Percentiles rank a stretch among this genome's conserved stretches.
Evolutionary conservation across 2,113 vertebrate species (phyloP).

Genomic region (Circaetus gallicus): DNA sequence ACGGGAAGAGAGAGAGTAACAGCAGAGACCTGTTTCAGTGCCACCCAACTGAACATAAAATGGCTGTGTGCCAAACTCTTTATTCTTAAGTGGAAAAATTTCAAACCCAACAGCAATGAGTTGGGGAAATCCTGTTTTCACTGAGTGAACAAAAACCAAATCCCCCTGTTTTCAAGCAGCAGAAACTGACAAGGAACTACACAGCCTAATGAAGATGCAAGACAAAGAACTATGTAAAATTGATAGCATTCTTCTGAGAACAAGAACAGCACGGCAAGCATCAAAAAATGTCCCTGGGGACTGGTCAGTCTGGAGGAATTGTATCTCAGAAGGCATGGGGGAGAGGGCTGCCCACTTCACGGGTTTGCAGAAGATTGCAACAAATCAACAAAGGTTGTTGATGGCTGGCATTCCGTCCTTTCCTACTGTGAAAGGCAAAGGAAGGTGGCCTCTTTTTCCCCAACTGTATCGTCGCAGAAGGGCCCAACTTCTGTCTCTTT

Average conservation of each 20-base stretch:
- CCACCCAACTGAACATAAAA: neutral
- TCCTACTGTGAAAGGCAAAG: neutral
- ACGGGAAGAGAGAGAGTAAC: neutral
- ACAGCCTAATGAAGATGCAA: neutral
- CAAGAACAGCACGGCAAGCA: neutral
- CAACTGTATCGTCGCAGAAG: rapidly evolving
- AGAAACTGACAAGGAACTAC: neutral
- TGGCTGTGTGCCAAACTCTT: neutral
- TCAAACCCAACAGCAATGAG: neutral
- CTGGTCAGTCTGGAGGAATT: neutral
- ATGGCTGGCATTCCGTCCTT: neutral
- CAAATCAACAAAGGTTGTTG: neutral
- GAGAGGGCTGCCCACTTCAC: neutral
- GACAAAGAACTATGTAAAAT: neutral
- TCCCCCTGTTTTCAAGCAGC: neutral
- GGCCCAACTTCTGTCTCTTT: neutral
- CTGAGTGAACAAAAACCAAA: neutral
- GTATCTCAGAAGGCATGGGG: rapidly evolving
- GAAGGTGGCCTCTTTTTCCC: neutral
- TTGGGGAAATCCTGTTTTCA: neutral
- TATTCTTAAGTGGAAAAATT: neutral
- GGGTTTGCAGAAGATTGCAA: neutral
- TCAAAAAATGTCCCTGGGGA: neutral
- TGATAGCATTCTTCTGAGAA: neutral
- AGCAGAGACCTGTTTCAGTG: neutral